Evolutionary conservation across 2,113 vertebrate species (phyloP), one percentile per base, ranked within the genome.

Genomic region (Phylloscopus trochiloides): DNA sequence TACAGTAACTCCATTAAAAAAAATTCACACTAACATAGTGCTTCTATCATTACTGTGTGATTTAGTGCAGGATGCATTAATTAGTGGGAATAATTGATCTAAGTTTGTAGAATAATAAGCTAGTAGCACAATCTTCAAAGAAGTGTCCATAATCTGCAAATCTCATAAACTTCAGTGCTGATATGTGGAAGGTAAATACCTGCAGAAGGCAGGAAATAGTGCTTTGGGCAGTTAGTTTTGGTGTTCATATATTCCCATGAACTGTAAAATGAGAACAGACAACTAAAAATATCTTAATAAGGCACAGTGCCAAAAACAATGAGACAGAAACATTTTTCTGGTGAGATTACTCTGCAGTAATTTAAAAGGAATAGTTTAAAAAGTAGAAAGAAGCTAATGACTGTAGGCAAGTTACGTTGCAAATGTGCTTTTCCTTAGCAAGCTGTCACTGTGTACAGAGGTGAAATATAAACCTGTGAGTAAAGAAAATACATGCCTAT

Each of bases 381-480:
- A 90, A 75, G 79, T 65, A 96, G 51, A 55, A 92, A 63, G 43
- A 57, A 92, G 90, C 86, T 90, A 97, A 94, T 63, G 62, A 97
- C 70, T 87, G 87, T 51, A 92, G 93, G 89, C 19, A 93, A 94
- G 91, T 89, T 88, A 95, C 5, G 10, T 26, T 73, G 86, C 52
- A 92, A 66, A 94, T 77, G 70, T 92, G 78, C 57, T 96, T 95
- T 83, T 90, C 90, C 87, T 88, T 67, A 94, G 91, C 87, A 97
- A 84, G 52, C 36, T 95, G 92, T 70, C 88, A 94, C 54, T 43
- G 40, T 51, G 42, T 79, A 83, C 59, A 79, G 92, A 78, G 85
- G 92, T 96, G 91, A 97, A 95, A 98, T 96, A 97, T 81, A 97
- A 54, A 79, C 75, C 63, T 88, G 88, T 24, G 89, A 78, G 86